Evolutionary conservation across 1,140 invertebrate genomes (phyloP).

Genomic region (Drosophila willistoni): DNA sequence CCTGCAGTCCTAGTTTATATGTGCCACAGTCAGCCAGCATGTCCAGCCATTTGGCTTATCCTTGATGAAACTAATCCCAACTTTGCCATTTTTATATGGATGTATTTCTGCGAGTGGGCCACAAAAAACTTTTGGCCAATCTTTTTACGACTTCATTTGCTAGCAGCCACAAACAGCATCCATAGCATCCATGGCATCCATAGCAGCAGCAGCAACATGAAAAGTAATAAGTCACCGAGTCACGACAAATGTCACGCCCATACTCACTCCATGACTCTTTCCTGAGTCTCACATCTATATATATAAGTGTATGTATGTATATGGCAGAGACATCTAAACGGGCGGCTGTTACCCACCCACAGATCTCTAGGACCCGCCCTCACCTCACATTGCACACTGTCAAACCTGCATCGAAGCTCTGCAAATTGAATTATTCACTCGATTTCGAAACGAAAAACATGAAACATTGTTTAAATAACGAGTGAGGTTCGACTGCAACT

Average conservation of each 20-base stretch:
- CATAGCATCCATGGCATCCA: neutral
- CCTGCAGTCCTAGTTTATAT: slow-evolving; percentile 57
- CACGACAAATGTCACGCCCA: slow-evolving; percentile 63
- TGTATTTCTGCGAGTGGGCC: slow-evolving; percentile 70
- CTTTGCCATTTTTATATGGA: slow-evolving; percentile 79
- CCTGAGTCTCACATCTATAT: neutral
- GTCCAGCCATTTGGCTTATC: slow-evolving; percentile 80
- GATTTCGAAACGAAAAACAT: too few species aligned
- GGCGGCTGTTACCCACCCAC: neutral
- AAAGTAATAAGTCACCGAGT: slow-evolving; percentile 79
- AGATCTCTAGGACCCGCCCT: neutral
- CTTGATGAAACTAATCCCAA: slow-evolving; percentile 82
- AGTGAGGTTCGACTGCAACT: too few species aligned
- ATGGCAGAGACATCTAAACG: slow-evolving; percentile 33
- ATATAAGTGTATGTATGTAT: neutral
- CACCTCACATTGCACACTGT: neutral
- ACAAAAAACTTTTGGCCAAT: slow-evolving; percentile 80
- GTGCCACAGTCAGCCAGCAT: slow-evolving; percentile 44
- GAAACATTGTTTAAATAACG: neutral
- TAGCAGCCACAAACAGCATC: slow-evolving; percentile 27
- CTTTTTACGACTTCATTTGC: slow-evolving; percentile 81
- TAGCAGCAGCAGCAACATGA: slow-evolving; percentile 49
- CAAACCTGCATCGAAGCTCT: neutral
- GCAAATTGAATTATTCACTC: neutral
- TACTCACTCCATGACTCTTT: slow-evolving; percentile 5